Evolutionary conservation across 1,140 invertebrate species (phyloP), one percentile per base, ranked within the genome.

Genomic region (Anoplophora glabripennis): DNA sequence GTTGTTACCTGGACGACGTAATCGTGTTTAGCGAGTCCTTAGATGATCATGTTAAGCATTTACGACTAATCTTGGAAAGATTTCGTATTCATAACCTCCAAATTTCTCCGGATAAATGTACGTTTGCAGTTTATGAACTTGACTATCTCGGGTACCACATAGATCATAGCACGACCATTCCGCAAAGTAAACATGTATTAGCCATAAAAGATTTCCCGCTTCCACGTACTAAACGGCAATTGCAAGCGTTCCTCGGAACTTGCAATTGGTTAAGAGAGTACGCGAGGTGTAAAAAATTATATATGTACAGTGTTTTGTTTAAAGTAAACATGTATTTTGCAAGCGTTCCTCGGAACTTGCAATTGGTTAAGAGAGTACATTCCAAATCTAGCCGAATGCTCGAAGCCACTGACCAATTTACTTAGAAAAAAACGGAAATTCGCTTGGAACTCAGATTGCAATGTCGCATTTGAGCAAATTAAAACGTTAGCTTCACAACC

Each of bases 91-190:
- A 61, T 10, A 36, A 38, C 3, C 36, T 64, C 17, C 11, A 15
- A 12, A 18, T 57, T 9, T 42, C 38, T 4, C 14, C 42, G 15
- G 37, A 63, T 5, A 67, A 67, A 49, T 67, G 53, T 34, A 46
- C 47, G 9, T 49, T 63, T 35, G 17, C 17, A 4, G 42, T 11
- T 14, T 28, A 42, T 1, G 28, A 57, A 42, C 33, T 71, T 10
- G 54, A 69, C 41, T 74, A 66, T 58, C 49, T 73, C 4, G 72
- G 70, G 7, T 55, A 72, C 33, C n/a, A 51, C 9, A 36, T 72
- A 1, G 44, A 61, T 8, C 48, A 61, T 17, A 52, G 61, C 11
- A 44, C 34, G 9, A 61, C 66, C 37, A 44, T 35, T 36, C 67
- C 71, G 14, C 66, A 64, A n/a, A 7, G 47, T 40, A 28, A 44